phyloP scores from a whole-genome alignment of 2,888 invertebrate genomes.

The Platynereis dumerilii region DNA sequence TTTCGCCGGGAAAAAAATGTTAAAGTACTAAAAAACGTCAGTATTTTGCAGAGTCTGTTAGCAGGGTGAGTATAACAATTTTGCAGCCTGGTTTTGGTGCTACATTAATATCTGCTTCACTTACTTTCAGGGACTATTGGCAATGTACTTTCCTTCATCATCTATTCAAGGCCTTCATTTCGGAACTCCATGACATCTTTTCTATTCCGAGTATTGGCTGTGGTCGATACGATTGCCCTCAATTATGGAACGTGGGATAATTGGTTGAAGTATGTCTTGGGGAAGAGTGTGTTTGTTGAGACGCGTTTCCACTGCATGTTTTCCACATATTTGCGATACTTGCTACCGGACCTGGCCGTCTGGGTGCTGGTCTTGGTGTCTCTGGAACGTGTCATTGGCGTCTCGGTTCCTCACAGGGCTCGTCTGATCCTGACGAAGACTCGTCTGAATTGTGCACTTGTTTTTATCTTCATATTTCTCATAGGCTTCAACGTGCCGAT shows the following conservation, averaged over 20 bases:
- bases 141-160: not conserved
- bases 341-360: not conserved
- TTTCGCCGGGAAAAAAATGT: too few relatives aligned
- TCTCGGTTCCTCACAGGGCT: not conserved
- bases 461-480: too few relatives aligned
- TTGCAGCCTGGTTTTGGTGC: too few relatives aligned
- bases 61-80: too few relatives aligned
- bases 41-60: too few relatives aligned
- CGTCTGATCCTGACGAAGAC: not conserved
- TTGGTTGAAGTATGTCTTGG: not conserved
- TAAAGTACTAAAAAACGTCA: too few relatives aligned
- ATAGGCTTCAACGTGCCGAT: too few relatives aligned
- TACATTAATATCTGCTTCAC: too few relatives aligned
- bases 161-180: not conserved
- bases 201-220: constrained; percentile 3
- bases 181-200: constrained; percentile 6
- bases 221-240: not conserved
- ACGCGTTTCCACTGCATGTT: not conserved
- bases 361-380: constrained; percentile 8
- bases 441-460: not conserved
- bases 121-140: not conserved
- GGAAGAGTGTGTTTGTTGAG: too few relatives aligned
- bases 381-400: not conserved
- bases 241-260: not conserved
- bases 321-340: not conserved